Evolutionary conservation across 1,140 invertebrate species (phyloP).

Genomic region (Yoshiicerus persimilis): DNA sequence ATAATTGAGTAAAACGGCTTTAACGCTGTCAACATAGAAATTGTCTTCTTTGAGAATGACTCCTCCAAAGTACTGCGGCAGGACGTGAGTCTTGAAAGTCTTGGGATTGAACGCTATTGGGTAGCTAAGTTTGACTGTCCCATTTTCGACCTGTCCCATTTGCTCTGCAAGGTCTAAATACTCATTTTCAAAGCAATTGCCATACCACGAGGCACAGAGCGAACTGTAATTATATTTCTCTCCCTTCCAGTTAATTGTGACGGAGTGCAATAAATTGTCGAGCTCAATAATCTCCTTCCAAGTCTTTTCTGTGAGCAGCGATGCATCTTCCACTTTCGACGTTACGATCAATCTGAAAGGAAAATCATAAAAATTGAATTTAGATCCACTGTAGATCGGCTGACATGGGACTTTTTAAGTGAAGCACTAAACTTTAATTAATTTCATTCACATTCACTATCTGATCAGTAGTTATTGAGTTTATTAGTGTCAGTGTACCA

Average conservation of each 20-base stretch:
- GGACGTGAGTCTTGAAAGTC: not conserved
- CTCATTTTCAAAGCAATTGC: not conserved
- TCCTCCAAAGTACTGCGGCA: not conserved
- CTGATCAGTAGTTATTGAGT: not conserved
- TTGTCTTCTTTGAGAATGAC: not conserved
- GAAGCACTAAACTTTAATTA: too few species aligned
- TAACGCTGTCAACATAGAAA: not conserved
- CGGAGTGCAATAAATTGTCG: not conserved
- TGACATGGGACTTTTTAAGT: too few species aligned
- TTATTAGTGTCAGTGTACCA: not conserved
- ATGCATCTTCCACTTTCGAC: not conserved
- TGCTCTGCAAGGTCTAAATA: not conserved
- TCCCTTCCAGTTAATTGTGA: not conserved
- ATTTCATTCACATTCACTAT: too few species aligned
- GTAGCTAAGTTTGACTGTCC: not conserved
- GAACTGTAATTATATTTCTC: not conserved
- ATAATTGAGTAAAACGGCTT: not conserved
- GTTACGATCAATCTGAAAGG: not conserved
- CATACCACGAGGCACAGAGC: not conserved
- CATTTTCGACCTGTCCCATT: not conserved
- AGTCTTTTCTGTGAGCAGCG: not conserved
- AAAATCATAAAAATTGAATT: not conserved
- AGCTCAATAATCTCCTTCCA: not conserved
- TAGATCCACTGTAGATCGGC: too few species aligned
- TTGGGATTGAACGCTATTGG: not conserved